Percentiles rank a stretch among this genome's conserved stretches.
Conservation (phyloP, 1,140 invertebrate species). For the Sarcophaga bullata region DNA sequence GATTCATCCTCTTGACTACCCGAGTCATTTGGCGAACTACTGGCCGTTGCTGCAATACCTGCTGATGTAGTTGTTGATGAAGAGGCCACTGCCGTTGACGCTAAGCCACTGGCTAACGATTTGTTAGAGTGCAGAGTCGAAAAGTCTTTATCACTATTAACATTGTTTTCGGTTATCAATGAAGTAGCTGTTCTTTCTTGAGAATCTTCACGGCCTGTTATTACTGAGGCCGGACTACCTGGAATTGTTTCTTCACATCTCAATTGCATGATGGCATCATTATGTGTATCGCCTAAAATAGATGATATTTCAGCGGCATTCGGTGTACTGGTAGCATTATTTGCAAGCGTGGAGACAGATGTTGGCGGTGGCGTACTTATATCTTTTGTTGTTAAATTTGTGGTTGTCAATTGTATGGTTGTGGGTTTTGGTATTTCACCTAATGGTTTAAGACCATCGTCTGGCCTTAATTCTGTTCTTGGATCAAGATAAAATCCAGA, state of each 20-base stretch:
- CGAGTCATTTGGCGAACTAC: constrained; percentile 60
- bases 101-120: not conserved
- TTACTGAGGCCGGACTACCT: constrained; percentile 80
- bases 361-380: not conserved
- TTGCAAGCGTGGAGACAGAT: not conserved
- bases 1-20: constrained; percentile 61
- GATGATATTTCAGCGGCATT: not conserved
- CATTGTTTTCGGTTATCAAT: not conserved
- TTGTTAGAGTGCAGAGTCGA: not conserved
- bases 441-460: constrained; percentile 46
- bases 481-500: constrained; percentile 44
- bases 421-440: constrained; percentile 9
- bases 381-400: not conserved
- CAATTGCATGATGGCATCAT: constrained; percentile 70
- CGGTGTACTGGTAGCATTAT: not conserved
- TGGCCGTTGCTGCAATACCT: constrained; percentile 32
- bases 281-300: constrained; percentile 36
- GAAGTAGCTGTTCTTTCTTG: constrained; percentile 51
- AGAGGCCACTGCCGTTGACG: not conserved
- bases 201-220: constrained; percentile 65
- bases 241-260: constrained; percentile 91
- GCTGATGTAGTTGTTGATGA: not conserved
- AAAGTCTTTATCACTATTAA: constrained; percentile 4
- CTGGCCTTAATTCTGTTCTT: constrained; percentile 43
- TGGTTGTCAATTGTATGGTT: not conserved